A percentile compares a stretch with the other conserved stretches of the same genome.
phyloP scores from a whole-genome alignment of 2,888 invertebrate species.

The Poecilus cupreus region DNA sequence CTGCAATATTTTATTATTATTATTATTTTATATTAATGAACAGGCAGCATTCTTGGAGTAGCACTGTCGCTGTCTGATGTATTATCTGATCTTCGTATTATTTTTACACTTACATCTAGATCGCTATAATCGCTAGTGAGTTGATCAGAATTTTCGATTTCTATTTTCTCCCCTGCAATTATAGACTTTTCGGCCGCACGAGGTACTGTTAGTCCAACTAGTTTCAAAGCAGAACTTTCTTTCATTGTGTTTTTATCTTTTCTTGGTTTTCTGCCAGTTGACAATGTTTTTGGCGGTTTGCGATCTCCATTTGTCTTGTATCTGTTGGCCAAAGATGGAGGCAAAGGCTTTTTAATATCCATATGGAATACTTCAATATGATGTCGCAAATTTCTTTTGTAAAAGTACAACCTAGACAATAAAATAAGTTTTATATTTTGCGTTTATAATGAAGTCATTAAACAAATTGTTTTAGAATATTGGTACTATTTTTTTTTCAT shows the following conservation, averaged over 20 bases:
- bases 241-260: slow-evolving; percentile 61
- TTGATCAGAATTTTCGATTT: slow-evolving; percentile 15
- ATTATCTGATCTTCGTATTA: background rate
- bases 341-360: slow-evolving; percentile 39
- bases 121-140: slow-evolving; percentile 47
- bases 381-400: slow-evolving; percentile 29
- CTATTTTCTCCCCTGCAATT: slow-evolving; percentile 58
- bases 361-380: slow-evolving; percentile 39
- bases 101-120: slow-evolving; percentile 6
- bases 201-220: slow-evolving; percentile 59
- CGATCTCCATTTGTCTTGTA: background rate
- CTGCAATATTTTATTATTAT: background rate
- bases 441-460: no score
- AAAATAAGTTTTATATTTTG: no score
- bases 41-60: background rate
- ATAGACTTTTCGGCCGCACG: slow-evolving; percentile 59
- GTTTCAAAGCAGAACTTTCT: slow-evolving; percentile 60
- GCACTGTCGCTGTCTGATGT: slow-evolving; percentile 4
- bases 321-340: slow-evolving; percentile 24
- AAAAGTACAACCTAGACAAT: slow-evolving; percentile 47
- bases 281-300: slow-evolving; percentile 28
- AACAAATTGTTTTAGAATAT: background rate
- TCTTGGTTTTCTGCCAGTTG: slow-evolving; percentile 39
- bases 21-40: background rate
- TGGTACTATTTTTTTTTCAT: no score